These are phyloP conservation scores for Phrynocephalus guinanensis DNA, from an alignment of 2,797 vertebrate genomes.

Conservation along the genomic window DNA sequence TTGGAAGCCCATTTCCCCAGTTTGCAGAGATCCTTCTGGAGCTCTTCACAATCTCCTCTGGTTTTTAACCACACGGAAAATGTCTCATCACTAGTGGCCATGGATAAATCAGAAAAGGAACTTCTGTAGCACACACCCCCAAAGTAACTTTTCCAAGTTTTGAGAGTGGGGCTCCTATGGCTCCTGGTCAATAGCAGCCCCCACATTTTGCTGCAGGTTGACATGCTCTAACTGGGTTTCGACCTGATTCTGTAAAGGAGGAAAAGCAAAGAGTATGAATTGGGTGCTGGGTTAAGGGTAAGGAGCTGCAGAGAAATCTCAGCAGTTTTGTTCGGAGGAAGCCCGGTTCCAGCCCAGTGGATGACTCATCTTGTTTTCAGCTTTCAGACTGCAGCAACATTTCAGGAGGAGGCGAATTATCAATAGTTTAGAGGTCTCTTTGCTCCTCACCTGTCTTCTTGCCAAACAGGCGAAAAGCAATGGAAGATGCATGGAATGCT, in stretches of 20 bases:
- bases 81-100: neutral
- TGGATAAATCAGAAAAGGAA: too few species aligned
- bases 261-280: too few species aligned
- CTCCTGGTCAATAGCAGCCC: neutral
- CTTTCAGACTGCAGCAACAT: neutral
- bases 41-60: too few species aligned
- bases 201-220: neutral
- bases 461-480: neutral
- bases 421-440: neutral
- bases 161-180: too few species aligned
- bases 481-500: too few species aligned
- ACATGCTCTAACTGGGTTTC: too few species aligned
- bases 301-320: neutral
- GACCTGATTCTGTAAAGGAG: neutral
- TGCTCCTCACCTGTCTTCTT: neutral
- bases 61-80: too few species aligned
- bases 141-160: too few species aligned
- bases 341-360: neutral
- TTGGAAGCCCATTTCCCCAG: too few species aligned
- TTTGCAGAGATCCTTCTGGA: too few species aligned
- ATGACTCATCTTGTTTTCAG: conserved; percentile 58
- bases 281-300: neutral
- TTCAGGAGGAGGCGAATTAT: neutral
- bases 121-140: too few species aligned
- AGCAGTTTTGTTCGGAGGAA: conserved; percentile 7